phyloP scores from a whole-genome alignment of 2,888 invertebrate species.

The Eustalomyia histrio region DNA sequence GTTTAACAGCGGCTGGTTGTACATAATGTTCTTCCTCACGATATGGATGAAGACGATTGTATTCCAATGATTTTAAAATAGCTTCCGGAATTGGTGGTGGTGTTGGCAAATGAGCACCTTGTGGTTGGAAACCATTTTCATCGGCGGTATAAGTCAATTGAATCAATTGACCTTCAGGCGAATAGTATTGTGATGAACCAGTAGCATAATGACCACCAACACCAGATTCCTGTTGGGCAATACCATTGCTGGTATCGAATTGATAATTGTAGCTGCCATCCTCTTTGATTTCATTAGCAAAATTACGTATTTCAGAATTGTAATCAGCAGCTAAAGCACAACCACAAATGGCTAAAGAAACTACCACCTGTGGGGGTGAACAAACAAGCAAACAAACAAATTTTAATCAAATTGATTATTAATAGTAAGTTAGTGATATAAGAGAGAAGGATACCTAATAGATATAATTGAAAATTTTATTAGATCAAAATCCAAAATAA shows the following conservation, averaged over 20 bases:
- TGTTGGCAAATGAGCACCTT: conserved; percentile 79
- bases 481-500: no score
- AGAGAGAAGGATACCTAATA: no score
- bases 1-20: conserved; percentile 37
- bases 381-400: conserved; percentile 8
- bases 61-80: conserved; percentile 76
- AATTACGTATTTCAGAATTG: conserved; percentile 77
- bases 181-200: conserved; percentile 81
- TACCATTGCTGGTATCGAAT: conserved; percentile 83
- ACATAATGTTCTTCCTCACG: conserved; percentile 69
- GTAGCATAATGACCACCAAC: conserved; percentile 81
- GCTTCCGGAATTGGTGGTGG: conserved; percentile 77
- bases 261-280: conserved; percentile 80
- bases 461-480: no score
- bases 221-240: conserved; percentile 82
- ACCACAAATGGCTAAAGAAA: conserved; percentile 57
- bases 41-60: conserved; percentile 76
- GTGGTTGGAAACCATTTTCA: conserved; percentile 82
- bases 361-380: conserved; percentile 54
- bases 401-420: conserved; percentile 8
- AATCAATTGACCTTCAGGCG: conserved; percentile 81
- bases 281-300: conserved; percentile 74
- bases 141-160: conserved; percentile 81
- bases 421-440: background rate
- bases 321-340: conserved; percentile 69